These are phyloP conservation scores for Trachelus iudaicus DNA, from an alignment of 2,888 invertebrate genomes.

Conservation along the genomic window DNA sequence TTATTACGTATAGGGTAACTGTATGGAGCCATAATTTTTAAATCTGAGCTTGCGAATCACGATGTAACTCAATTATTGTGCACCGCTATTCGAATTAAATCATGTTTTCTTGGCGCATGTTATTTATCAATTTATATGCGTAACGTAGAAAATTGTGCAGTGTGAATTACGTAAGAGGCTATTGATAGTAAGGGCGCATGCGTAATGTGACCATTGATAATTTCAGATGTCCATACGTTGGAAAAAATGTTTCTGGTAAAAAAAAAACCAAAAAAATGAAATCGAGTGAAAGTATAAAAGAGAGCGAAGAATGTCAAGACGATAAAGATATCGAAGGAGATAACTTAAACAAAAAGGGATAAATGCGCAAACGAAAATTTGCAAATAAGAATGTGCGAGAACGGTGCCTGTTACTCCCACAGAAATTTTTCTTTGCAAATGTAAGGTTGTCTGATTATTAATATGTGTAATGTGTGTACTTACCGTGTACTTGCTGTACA, in stretches of 20 bases:
- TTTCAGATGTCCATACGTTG: neutral
- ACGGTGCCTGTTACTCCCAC: constrained; percentile 34
- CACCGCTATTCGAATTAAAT: constrained; percentile 23
- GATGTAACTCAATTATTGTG: constrained; percentile 16
- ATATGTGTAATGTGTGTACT: constrained; percentile 14
- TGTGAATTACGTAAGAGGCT: neutral
- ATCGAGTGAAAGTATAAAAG: neutral
- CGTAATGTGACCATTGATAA: neutral
- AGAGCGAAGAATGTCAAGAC: neutral
- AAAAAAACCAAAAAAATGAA: neutral
- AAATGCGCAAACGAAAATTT: constrained; percentile 9
- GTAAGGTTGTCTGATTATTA: constrained; percentile 26
- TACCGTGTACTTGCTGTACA: constrained; percentile 21
- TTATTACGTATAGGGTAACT: constrained; percentile 41
- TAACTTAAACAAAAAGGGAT: neutral
- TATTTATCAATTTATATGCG: neutral
- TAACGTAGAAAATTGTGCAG: neutral
- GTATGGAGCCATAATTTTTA: constrained; percentile 45
- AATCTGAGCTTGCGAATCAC: constrained; percentile 37
- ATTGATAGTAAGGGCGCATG: neutral
- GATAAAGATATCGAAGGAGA: neutral
- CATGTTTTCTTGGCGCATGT: constrained; percentile 14
- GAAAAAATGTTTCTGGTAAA: neutral
- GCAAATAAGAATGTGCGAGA: constrained; percentile 12
- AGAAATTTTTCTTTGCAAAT: constrained; percentile 24